Conservation (phyloP, 2,797 vertebrate genomes). For the Oophaga sylvatica region DNA sequence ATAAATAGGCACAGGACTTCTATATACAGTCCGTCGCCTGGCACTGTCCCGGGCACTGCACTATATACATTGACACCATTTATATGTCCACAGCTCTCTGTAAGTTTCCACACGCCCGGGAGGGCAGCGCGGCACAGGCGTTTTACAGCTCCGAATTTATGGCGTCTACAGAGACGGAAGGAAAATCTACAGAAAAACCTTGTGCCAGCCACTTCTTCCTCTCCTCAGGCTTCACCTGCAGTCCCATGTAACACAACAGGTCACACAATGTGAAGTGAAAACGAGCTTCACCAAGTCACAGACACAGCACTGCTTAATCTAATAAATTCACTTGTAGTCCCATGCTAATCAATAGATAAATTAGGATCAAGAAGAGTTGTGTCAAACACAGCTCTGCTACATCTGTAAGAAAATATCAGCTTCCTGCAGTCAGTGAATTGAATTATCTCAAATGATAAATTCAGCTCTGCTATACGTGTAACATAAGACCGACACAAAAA, state of each 20-base stretch:
- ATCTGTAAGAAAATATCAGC: too few relatives aligned
- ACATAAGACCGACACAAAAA: too few relatives aligned
- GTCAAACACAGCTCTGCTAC: background rate
- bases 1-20: conserved; percentile 54
- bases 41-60: background rate
- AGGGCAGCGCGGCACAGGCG: background rate
- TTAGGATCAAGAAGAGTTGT: too few relatives aligned
- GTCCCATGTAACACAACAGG: background rate
- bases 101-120: background rate
- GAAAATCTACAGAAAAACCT: background rate
- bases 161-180: background rate
- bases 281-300: background rate
- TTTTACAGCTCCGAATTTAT: background rate
- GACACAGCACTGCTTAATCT: background rate
- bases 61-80: conserved; percentile 15
- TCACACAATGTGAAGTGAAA: background rate
- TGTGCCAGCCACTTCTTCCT: background rate
- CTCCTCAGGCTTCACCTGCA: background rate
- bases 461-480: too few relatives aligned
- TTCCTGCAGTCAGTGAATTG: too few relatives aligned
- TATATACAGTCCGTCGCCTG: conserved; percentile 42
- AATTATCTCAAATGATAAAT: too few relatives aligned
- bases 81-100: background rate
- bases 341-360: background rate
- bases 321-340: background rate